Base-by-base conservation (phyloP, 92 coral and sea anemone species). In the Pocillopora meandrina region DNA sequence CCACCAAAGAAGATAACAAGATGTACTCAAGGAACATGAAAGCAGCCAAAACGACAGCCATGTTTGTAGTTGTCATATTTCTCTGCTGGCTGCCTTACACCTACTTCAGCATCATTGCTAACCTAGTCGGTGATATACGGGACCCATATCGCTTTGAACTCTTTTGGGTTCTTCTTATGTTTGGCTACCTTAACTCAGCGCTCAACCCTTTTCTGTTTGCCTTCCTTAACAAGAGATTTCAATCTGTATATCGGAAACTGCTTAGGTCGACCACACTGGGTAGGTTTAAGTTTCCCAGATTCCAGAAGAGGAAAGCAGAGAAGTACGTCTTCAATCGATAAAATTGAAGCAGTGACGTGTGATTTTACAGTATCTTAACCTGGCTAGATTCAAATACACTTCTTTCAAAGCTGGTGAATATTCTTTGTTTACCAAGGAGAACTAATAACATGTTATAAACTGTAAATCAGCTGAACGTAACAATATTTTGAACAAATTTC, bases 171-270 rank as follows among this genome's bases (percentile, higher is more conserved):
- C 79, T 93, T 23, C 76, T 93, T 35, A 79, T 91, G 97, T 83
- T 89, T 15, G 97, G 97, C 21, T 93, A 93, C 76, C 90, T 93
- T 58, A 91, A 93, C 90, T 88, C 92, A 23, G 97, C 97, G 49
- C 79, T 93, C 67, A 93, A 93, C 26, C 97, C 97, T 0, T 93
- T 91, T 78, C 84, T 93, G 82, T 93, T 91, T 82, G 92, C 97
- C 5, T 92, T 93, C 85, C 90, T 92, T 5, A 93, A 91, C 79
- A 87, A 79, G 67, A 84, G 92, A 19, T 91, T 93, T 81, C 84
- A 84, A 71, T 65, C 74, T 57, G 86, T 91, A 0, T 90, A 87
- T 55, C 55, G 33, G 62, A 87, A 88, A 83, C 61, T 90, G 47
- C 85, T 75, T 60, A 35, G 70, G 14, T 49, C 75, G 49, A 36